These are phyloP conservation scores for Riptortus pedestris DNA, from an alignment of 1,140 invertebrate species.

Conservation along the genomic window DNA sequence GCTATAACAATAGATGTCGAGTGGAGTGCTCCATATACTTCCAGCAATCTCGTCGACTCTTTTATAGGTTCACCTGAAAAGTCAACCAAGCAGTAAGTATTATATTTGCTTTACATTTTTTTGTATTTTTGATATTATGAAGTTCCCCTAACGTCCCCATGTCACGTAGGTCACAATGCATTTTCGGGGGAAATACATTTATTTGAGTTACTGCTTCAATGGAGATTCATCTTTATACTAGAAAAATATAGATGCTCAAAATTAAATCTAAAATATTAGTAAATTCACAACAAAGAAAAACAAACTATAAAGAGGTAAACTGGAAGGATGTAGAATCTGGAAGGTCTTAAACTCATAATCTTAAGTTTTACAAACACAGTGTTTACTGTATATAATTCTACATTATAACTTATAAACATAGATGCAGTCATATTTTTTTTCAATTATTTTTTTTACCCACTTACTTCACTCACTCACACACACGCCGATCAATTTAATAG, in stretches of 20 bases:
- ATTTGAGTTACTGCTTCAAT: not conserved
- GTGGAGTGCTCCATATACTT: constrained; percentile 18
- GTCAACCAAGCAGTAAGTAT: not conserved
- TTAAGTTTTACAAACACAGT: too few species aligned
- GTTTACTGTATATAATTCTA: too few species aligned
- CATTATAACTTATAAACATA: too few species aligned
- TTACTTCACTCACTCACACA: too few species aligned
- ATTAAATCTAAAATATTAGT: too few species aligned
- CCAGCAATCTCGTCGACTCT: not conserved
- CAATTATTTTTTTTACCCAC: too few species aligned
- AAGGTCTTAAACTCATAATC: too few species aligned
- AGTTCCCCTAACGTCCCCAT: not conserved
- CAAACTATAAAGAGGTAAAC: too few species aligned
- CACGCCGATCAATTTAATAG: too few species aligned
- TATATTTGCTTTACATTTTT: not conserved
- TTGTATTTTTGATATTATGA: not conserved
- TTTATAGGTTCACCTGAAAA: not conserved
- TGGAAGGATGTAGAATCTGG: too few species aligned
- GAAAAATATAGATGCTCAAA: not conserved
- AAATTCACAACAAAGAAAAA: too few species aligned
- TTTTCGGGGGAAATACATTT: not conserved
- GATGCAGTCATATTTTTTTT: too few species aligned
- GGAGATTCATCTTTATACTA: not conserved
- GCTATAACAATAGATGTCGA: constrained; percentile 12
- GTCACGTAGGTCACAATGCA: not conserved